Base-by-base conservation (phyloP, 2,888 invertebrate genomes). In the Drosophila seclusa region DNA sequence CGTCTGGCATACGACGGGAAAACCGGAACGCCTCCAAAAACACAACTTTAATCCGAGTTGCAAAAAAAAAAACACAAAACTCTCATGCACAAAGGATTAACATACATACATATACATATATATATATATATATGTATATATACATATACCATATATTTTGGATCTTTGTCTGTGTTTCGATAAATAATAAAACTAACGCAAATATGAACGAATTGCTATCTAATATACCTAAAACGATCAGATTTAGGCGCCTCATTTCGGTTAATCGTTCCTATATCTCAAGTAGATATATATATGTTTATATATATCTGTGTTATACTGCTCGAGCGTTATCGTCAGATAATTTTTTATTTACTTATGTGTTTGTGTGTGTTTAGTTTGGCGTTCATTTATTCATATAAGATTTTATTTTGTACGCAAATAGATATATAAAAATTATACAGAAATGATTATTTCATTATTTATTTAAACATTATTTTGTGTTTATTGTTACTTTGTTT, bases 141-240 rank as follows among this genome's bases (percentile, higher is more conserved):
- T 68, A 42, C 27, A 75, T 65, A 78, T 72, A 74, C 72, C 69
- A 85, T 83, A 87, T 89, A 88, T 88, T 90, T 90, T 89, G 87
- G 87, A 90, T 88, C 83, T 85, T 88, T 83, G 87, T 90, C 86
- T 88, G 90, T 87, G 90, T 87, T 90, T 87, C 87, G 85, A 84
- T 72, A 86, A 87, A 76, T 90, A 81, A 81, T 74, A 80, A 86
- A 89, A 80, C 66, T 76, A 75, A 88, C 73, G 58, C 77, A 80
- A 71, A 48, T 63, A 82, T 63, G 63, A 68, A 70, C 48, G 52
- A 65, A 27, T 65, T 54, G 49, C 42, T 57, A 55, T 70, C 67
- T 21, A 66, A 61, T 62, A 66, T 50, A 69, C 48, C 21, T 48
- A 60, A 49, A 11, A 50, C 50, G 16, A 24, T 36, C n/a, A 29